Evolutionary conservation across 2,888 invertebrate genomes (phyloP).

Genomic region (Terebella lapidaria): DNA sequence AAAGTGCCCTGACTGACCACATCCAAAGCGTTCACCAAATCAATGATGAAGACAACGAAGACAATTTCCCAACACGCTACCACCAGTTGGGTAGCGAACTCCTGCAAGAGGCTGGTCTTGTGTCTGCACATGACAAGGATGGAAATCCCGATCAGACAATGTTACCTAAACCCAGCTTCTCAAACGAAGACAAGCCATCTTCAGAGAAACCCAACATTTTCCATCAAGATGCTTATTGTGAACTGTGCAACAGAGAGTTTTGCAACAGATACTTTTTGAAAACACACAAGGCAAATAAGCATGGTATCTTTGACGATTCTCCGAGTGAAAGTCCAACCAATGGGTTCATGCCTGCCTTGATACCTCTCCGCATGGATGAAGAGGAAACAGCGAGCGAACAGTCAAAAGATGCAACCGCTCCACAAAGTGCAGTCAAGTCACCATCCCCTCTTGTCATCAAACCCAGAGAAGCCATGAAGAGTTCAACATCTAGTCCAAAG

Average conservation of each 20-base stretch:
- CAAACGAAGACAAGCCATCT: neutral
- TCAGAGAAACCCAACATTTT: conserved; percentile 61
- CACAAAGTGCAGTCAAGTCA: neutral
- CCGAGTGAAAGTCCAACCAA: neutral
- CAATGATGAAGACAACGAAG: neutral
- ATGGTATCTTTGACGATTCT: conserved; percentile 66
- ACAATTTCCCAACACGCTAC: conserved; percentile 54
- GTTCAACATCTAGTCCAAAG: neutral
- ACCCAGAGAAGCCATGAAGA: neutral
- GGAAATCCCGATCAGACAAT: neutral
- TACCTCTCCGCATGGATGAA: neutral
- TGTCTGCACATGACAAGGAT: neutral
- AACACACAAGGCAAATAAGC: conserved; percentile 96
- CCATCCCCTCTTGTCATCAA: neutral
- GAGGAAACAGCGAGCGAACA: neutral
- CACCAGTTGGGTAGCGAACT: conserved; percentile 84
- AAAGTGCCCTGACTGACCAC: conserved; percentile 14
- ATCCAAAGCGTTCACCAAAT: conserved; percentile 10
- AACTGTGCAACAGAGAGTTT: conserved; percentile 96
- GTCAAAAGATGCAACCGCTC: neutral
- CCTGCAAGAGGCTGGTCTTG: conserved; percentile 27
- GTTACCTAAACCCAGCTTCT: neutral
- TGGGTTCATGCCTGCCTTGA: neutral
- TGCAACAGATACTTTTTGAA: conserved; percentile 98
- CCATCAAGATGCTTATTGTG: conserved; percentile 95